Evolutionary conservation across 2,888 invertebrate species (phyloP).

Genomic region (Sinotaia quadrata): DNA sequence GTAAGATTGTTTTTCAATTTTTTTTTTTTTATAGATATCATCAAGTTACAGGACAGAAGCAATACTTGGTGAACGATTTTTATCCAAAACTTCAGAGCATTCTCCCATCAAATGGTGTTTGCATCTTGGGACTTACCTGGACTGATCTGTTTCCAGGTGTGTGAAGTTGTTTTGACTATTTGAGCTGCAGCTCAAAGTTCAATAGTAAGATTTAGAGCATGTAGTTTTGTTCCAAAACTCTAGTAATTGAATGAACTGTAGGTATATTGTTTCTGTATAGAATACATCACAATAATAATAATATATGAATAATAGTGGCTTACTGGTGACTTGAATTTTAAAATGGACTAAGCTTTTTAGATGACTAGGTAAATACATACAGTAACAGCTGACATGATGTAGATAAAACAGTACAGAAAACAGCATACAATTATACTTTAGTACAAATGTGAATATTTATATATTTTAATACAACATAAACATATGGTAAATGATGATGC

Average conservation of each 20-base stretch:
- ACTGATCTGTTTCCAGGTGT: constrained; percentile 65
- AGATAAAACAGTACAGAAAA: not conserved
- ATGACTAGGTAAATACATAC: not conserved
- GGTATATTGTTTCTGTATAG: not conserved
- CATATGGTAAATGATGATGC: too few relatives aligned
- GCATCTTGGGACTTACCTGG: constrained; percentile 67
- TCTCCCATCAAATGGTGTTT: constrained; percentile 58
- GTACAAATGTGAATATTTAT: not conserved
- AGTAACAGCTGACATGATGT: not conserved
- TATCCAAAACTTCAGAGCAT: constrained; percentile 47
- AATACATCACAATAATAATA: not conserved
- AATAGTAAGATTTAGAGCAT: too few relatives aligned
- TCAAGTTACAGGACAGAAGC: constrained; percentile 55
- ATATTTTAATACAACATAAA: not conserved
- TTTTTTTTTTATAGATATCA: constrained; percentile 47
- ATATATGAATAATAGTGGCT: not conserved
- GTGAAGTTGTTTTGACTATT: not conserved
- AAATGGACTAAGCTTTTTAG: not conserved
- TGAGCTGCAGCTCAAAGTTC: too few relatives aligned
- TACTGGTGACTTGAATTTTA: not conserved
- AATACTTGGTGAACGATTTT: constrained; percentile 60
- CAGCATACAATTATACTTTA: not conserved
- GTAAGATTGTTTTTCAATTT: not conserved
- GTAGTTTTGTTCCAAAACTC: too few relatives aligned
- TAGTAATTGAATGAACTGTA: too few relatives aligned